These are phyloP conservation scores for Tachina fera DNA, from an alignment of 2,888 invertebrate genomes.

Conservation along the genomic window DNA sequence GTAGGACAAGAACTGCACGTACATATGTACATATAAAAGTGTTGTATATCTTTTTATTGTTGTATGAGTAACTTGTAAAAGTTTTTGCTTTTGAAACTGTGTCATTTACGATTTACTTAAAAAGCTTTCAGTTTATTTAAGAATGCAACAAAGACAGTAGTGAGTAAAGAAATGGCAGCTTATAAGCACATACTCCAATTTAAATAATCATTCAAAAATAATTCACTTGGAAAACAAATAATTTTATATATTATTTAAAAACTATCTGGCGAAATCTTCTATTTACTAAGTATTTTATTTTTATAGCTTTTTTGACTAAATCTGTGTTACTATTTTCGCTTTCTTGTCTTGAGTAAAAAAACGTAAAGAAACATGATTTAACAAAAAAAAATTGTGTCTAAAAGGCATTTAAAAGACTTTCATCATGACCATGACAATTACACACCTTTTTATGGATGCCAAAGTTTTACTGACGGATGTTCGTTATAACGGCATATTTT, in stretches of 20 bases:
- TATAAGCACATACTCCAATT: no score
- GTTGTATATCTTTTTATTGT: background rate
- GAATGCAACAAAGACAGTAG: constrained; percentile 18
- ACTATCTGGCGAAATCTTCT: no score
- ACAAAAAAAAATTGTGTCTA: constrained; percentile 38
- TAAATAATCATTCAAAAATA: no score
- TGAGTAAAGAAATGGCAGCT: background rate
- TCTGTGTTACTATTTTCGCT: background rate
- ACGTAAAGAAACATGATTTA: background rate
- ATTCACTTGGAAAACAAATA: no score
- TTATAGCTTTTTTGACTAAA: background rate
- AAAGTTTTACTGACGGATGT: constrained; percentile 68
- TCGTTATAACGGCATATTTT: constrained; percentile 59
- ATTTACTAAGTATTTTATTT: background rate
- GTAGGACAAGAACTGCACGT: constrained; percentile 12
- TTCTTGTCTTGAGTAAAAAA: constrained; percentile 22
- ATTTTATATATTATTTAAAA: no score
- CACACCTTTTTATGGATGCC: constrained; percentile 60
- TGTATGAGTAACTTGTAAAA: background rate
- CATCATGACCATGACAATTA: constrained; percentile 66
- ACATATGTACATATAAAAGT: background rate
- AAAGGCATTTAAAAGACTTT: constrained; percentile 20
- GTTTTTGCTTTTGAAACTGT: constrained; percentile 19
- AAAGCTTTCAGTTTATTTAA: constrained; percentile 68
- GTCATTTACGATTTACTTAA: constrained; percentile 50